These are phyloP conservation scores for Microtus montanus DNA, from an alignment of 2,113 vertebrate species.

Conservation along the genomic window DNA sequence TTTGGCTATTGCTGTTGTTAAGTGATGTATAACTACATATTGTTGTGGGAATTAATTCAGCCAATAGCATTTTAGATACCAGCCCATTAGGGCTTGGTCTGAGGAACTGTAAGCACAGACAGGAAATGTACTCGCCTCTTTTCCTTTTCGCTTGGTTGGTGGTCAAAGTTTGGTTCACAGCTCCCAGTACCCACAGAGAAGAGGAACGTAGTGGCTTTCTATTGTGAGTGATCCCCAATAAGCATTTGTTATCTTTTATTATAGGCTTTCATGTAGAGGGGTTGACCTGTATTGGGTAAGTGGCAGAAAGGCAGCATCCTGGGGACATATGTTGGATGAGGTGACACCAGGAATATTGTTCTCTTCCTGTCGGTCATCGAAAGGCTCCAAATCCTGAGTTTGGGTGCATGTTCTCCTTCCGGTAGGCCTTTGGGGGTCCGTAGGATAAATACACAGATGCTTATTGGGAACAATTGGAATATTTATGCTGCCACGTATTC, in stretches of 20 bases:
- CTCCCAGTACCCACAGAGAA: too few relatives aligned
- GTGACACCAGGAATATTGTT: fast-evolving
- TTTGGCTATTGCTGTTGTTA: neutral
- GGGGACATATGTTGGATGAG: neutral
- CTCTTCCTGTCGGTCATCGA: neutral
- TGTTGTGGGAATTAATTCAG: too few relatives aligned
- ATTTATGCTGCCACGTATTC: neutral
- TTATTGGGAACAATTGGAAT: neutral
- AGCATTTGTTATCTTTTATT: too few relatives aligned
- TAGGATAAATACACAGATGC: neutral
- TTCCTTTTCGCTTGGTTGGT: too few relatives aligned
- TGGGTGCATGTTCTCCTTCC: neutral
- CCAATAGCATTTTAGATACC: too few relatives aligned
- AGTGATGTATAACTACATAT: neutral
- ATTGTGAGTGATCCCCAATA: too few relatives aligned
- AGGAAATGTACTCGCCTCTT: too few relatives aligned
- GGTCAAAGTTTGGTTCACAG: too few relatives aligned
- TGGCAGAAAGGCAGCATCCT: neutral
- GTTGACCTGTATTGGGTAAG: neutral
- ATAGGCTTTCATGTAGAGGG: neutral
- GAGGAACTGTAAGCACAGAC: too few relatives aligned
- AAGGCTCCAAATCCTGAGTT: neutral
- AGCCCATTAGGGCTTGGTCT: too few relatives aligned
- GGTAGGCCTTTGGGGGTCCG: neutral
- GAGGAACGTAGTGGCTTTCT: too few relatives aligned